Conservation (phyloP, 2,797 vertebrate genomes). For the Pangasius krempfi region DNA sequence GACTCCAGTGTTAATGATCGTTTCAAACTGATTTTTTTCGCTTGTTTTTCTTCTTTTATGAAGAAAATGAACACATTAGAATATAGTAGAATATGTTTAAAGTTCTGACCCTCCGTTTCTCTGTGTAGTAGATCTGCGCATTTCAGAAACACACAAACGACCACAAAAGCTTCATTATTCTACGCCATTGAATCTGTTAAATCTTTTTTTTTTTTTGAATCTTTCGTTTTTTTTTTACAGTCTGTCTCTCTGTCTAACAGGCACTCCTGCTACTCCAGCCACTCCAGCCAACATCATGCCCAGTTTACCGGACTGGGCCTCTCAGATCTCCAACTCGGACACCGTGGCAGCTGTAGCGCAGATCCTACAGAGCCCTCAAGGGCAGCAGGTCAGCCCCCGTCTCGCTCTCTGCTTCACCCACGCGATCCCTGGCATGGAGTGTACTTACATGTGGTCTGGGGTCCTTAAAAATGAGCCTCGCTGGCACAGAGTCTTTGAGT, state of each 20-base stretch:
- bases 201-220: neutral
- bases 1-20: neutral
- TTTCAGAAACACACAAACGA: neutral
- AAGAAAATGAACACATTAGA: neutral
- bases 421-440: too few relatives aligned
- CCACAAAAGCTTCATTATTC: neutral
- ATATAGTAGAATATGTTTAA: neutral
- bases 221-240: too few relatives aligned
- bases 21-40: neutral
- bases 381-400: constrained; percentile 89
- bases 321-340: constrained; percentile 95
- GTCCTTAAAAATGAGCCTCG: neutral
- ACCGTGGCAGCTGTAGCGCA: constrained; percentile 96
- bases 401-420: neutral
- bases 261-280: constrained; percentile 94
- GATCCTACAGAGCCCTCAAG: constrained; percentile 97
- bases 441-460: neutral
- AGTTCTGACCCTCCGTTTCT: neutral
- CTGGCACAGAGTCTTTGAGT: neutral
- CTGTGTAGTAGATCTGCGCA: neutral
- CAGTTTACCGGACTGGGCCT: constrained; percentile 94
- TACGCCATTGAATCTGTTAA: neutral
- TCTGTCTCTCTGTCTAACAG: constrained; percentile 63
- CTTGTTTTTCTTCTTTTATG: neutral
- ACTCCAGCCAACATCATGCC: constrained; percentile 94